Base-by-base conservation (phyloP, 2,113 vertebrate species). In the Manacus vitellinus region DNA sequence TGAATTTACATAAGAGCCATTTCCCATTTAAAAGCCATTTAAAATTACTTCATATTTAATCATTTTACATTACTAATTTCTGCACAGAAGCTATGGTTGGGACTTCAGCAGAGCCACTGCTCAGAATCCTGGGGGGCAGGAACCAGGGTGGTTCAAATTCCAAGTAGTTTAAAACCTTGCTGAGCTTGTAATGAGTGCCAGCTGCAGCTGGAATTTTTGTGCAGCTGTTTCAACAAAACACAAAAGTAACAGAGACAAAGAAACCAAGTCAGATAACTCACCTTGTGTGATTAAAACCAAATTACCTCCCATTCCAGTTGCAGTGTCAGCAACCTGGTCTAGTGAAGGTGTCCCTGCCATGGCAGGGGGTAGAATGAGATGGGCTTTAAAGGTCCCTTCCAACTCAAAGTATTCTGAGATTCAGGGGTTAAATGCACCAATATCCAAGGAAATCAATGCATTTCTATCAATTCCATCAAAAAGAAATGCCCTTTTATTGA, bases 381-480 rank as follows among this genome's bases (percentile, higher is more conserved):
- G 25, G 75, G 47, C 5, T 76, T 43, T 22, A 55, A 27, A 27
- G 8, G 46, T 27, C n/a, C 24, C 35, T 83, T 55, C 35, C 17
- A 47, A 20, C 14, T 6, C 79, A 49, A 90, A 63, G 6, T 8
- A 14, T 4, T 2, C 31, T 49, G 41, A 12, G 35, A 70, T 43
- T 33, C 49, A 5, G 14, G 7, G 19, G 17, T 8, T 47, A 59
- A 46, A 78, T 11, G 8, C 28, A 68, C 4, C 25, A 7, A 25
- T 3, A 71, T 0, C 3, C 37, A 49, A 14, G 5, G 20, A 21
- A 84, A 41, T 9, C 0, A 35, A 5, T 6, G 10, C 1, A 9
- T 24, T 62, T 16, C 8, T 9, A 33, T 23, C 19, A 15, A 0
- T 17, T 27, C 24, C 24, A 61, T 35, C n/a, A 24, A 35, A 83